Percentiles rank a stretch among this genome's conserved stretches.
These are phyloP conservation scores for Episyrphus balteatus DNA, from an alignment of 1,140 invertebrate species.

Conservation along the genomic window DNA sequence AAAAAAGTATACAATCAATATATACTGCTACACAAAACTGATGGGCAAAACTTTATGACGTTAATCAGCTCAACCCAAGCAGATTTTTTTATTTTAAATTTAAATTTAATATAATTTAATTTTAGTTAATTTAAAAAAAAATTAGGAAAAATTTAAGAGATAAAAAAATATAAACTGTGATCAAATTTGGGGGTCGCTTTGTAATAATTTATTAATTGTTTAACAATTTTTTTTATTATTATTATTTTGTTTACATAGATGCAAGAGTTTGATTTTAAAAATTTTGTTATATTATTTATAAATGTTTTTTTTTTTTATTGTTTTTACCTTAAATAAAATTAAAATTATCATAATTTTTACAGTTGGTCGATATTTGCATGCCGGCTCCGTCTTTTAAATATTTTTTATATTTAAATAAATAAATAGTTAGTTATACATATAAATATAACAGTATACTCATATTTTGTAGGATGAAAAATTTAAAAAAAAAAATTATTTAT, in stretches of 20 bases:
- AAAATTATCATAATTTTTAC: slow-evolving; percentile 27
- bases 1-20: too few species aligned
- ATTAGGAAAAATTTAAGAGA: not conserved
- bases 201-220: slow-evolving; percentile 36
- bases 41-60: too few species aligned
- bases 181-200: slow-evolving; percentile 25
- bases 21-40: too few species aligned
- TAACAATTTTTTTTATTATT: slow-evolving; percentile 37
- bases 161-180: not conserved
- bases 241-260: slow-evolving; percentile 36
- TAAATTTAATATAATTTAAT: too few species aligned
- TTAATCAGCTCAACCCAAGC: too few species aligned
- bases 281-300: slow-evolving; percentile 21
- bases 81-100: too few species aligned
- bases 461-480: slow-evolving; percentile 14
- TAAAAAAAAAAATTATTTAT: too few species aligned
- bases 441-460: slow-evolving; percentile 24
- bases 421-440: slow-evolving; percentile 14
- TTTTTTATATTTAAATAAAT: slow-evolving; percentile 10
- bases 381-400: slow-evolving; percentile 39
- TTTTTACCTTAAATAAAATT: slow-evolving; percentile 3
- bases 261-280: slow-evolving; percentile 17
- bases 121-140: not conserved
- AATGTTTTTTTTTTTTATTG: slow-evolving; percentile 24
- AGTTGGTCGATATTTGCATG: slow-evolving; percentile 40